Base-by-base conservation (phyloP, 2,797 vertebrate species). In the Channallabes apus region DNA sequence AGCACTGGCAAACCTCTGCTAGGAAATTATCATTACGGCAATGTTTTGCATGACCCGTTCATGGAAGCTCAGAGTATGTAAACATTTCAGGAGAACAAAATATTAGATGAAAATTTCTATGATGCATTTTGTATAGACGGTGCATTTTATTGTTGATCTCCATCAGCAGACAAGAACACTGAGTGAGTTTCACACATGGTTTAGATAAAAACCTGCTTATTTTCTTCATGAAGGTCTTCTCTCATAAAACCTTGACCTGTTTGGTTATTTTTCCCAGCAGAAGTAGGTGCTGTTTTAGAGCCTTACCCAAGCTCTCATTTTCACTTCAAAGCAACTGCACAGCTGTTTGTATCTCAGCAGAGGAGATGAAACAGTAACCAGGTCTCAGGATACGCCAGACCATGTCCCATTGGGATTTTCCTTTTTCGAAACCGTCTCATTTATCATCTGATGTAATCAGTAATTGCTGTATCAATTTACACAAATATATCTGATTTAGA, bases 221-320 rank as follows among this genome's bases (percentile, higher is more conserved):
- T 77, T 59, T 77, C 27, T 22, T 38, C 20, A 38, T 61, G 56
- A 61, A 78, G 14, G 9, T 3, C 41, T 15, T 6, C 20, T 78
- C 20, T 38, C 20, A 2, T 78, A 58, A 14, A 35, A 12, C 29
- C 75, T 35, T 56, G 14, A 61, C 20, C 58, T 24, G 22, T 54
- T 15, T 3, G 0, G 18, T 46, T 84, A 27, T n/a, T 58, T 64
- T 87, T 71, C 64, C 14, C 64, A 59, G 64, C 46, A 51, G 71
- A 73, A 35, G 65, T 67, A 51, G 69, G 82, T 85, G 84, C 82
- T 81, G 69, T 61, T 65, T 54, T 58, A 69, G 35, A 82, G 85
- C 32, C 15, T 41, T 80, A 87, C 84, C 84, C 69, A 58, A 59
- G 38, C 73, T 85, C 56, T 80, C 73, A 79, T 88, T 87, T 32